Conservation (phyloP, 2,113 vertebrate species). For the Danionella cerebrum region DNA sequence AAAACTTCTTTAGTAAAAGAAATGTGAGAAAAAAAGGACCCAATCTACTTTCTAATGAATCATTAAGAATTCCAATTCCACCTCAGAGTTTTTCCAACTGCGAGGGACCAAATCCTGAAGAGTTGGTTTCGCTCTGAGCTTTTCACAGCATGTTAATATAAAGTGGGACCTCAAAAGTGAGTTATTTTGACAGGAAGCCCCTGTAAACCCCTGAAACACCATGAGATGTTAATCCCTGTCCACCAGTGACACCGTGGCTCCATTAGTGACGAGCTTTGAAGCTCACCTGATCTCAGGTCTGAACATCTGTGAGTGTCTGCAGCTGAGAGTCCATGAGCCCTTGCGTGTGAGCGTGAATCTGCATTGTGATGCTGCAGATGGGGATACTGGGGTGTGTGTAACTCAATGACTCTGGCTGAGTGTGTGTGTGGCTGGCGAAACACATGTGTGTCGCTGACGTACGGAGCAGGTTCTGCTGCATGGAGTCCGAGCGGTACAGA, state of each 20-base stretch:
- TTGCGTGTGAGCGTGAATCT: conserved; percentile 1
- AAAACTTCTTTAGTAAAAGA: no score
- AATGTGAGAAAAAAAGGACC: no score
- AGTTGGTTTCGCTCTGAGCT: no score
- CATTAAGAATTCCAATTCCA: no score
- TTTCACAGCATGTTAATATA: no score
- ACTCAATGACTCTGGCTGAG: conserved; percentile 2
- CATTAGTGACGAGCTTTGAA: background rate
- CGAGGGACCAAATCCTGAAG: no score
- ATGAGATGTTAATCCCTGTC: no score
- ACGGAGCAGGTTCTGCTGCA: conserved; percentile 95
- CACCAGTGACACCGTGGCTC: background rate
- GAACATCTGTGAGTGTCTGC: background rate
- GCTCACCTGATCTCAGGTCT: conserved; percentile 10
- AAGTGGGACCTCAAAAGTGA: no score
- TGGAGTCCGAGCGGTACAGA: conserved; percentile 87
- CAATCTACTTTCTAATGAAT: no score
- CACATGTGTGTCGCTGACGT: conserved; percentile 59
- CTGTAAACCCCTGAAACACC: no score
- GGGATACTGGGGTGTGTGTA: conserved; percentile 1
- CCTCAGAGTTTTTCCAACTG: no score
- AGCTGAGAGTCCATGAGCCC: background rate
- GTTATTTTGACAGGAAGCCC: no score
- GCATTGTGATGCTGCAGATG: conserved; percentile 16
- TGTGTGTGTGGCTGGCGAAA: background rate